phyloP scores from a whole-genome alignment of 2,888 invertebrate genomes.

The Disparrhopalites patrizii region DNA sequence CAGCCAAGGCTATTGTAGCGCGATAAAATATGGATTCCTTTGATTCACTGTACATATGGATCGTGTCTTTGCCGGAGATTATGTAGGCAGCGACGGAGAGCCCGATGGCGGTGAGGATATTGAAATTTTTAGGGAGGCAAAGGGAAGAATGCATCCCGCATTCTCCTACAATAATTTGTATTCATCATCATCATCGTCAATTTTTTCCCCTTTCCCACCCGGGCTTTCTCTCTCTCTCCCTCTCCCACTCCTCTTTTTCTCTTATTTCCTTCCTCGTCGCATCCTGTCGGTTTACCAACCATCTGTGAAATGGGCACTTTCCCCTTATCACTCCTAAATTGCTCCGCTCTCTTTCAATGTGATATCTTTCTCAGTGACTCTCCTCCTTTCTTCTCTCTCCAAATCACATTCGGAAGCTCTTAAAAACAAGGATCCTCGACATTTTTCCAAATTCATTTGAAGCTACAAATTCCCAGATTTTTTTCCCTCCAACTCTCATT shows the following conservation, averaged over 20 bases:
- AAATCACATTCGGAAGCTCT: neutral
- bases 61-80: no score
- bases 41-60: no score
- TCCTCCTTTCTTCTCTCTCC: neutral
- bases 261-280: neutral
- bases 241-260: neutral
- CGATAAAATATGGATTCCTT: no score
- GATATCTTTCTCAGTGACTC: neutral
- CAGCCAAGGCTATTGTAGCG: no score
- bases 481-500: no score
- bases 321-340: slow-evolving; percentile 1
- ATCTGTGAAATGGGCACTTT: slow-evolving; percentile 21
- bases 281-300: slow-evolving; percentile 11
- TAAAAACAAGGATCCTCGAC: neutral
- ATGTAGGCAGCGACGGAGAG: no score
- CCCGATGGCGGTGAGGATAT: no score
- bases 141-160: slow-evolving; percentile 22
- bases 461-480: no score
- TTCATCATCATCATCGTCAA: slow-evolving; percentile 1
- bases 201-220: slow-evolving; percentile 11
- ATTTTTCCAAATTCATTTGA: no score
- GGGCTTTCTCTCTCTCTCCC: no score
- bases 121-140: neutral
- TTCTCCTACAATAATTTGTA: slow-evolving; percentile 24
- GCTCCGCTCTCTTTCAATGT: neutral